Evolutionary conservation across 2,797 vertebrate species (phyloP), one percentile per base, ranked within the genome.

Genomic region (Coreius guichenoti): DNA sequence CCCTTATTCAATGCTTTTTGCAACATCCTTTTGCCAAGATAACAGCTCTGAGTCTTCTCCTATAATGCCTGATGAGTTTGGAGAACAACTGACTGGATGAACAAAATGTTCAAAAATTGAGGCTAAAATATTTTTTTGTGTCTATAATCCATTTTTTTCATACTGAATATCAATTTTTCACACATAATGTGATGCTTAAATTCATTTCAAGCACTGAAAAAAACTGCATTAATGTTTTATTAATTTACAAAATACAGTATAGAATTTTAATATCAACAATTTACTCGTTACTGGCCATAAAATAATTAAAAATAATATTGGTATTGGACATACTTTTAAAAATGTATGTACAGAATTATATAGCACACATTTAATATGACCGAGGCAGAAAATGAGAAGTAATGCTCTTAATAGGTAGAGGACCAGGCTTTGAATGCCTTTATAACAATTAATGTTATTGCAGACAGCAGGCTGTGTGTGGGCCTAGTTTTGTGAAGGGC

Each of bases 371-470:
- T 78, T 26, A 43, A 26, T 45, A n/a, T 68, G 78, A 33, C 11
- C 3, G 2, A 68, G 45, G 29, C 5, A 12, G 11, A 69, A 19
- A 80, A 51, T 29, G 16, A 54, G 1, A 39, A 69, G 23, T 21
- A 54, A 68, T 31, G 12, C 29, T 80, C 17, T 33, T 80, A 29
- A 23, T 33, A 23, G 13, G 67, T 56, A 39, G 31, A 56, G 5
- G 33, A 21, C n/a, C 12, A 45, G 36, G 49, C 36, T 72, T 45
- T 45, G 11, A 72, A 72, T 72, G 51, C 68, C 51, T 26, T 72
- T 16, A 43, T 21, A 72, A 82, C 49, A 82, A 82, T 81, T 81
- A 31, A 82, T 72, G 51, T 58, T 72, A 72, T 58, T 72, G 68
- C 68, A 58, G 68, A 82, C 51, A 72, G n/a, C 54, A 69, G 63